phyloP scores from a whole-genome alignment of 2,113 vertebrate species.

The Brachyhypopomus occidentalis region DNA sequence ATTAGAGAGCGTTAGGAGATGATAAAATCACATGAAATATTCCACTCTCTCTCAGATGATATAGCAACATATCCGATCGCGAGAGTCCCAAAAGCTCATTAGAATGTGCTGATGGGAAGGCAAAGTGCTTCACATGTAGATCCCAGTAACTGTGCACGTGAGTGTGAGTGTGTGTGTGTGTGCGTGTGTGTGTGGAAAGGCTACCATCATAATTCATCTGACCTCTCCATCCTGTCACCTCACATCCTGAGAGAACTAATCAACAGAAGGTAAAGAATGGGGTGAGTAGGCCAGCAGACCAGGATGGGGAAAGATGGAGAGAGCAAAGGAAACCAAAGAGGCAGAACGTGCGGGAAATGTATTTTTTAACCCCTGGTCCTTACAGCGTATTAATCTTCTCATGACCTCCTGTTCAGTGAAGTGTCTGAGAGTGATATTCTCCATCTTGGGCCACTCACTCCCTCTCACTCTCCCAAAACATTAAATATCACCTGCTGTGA shows the following conservation, averaged over 20 bases:
- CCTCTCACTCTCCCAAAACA: slow-evolving; percentile 77
- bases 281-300: slow-evolving; percentile 44
- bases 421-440: slow-evolving; percentile 83
- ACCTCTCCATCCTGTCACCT: slow-evolving; percentile 46
- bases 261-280: slow-evolving; percentile 59
- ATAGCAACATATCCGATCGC: slow-evolving; percentile 23
- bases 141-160: slow-evolving; percentile 10
- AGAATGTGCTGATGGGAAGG: slow-evolving; percentile 18
- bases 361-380: slow-evolving; percentile 76
- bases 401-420: slow-evolving; percentile 83
- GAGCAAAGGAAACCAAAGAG: slow-evolving; percentile 63
- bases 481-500: slow-evolving; percentile 97
- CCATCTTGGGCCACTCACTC: slow-evolving; percentile 44
- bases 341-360: slow-evolving; percentile 69
- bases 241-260: slow-evolving; percentile 55
- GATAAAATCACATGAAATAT: slow-evolving; percentile 12
- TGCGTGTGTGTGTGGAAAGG: slow-evolving; percentile 43
- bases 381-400: slow-evolving; percentile 88
- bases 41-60: not conserved
- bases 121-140: slow-evolving; percentile 39
- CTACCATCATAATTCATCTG: slow-evolving; percentile 58
- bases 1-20: not conserved
- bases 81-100: slow-evolving; percentile 31
- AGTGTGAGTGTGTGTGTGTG: slow-evolving; percentile 12
- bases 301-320: slow-evolving; percentile 67